These are phyloP conservation scores for Salvelinus fontinalis DNA, from an alignment of 2,113 vertebrate species.

Conservation along the genomic window DNA sequence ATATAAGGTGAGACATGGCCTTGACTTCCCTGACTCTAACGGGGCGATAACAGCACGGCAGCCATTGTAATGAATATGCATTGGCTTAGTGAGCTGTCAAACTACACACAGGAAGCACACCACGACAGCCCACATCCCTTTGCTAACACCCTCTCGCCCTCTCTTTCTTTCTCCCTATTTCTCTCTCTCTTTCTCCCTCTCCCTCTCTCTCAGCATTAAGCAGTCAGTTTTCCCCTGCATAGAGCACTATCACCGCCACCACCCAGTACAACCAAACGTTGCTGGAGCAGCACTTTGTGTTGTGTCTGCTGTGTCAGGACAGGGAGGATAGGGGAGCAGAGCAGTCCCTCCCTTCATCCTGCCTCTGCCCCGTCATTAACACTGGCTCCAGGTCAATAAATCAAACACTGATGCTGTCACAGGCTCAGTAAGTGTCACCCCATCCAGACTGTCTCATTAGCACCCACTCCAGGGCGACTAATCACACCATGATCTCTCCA, in stretches of 20 bases:
- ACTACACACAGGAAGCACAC: constrained; percentile 48
- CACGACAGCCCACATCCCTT: constrained; percentile 42
- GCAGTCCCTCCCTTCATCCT: not conserved
- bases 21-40: not conserved
- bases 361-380: constrained; percentile 61
- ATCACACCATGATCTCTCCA: constrained; percentile 49
- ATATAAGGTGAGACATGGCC: not conserved
- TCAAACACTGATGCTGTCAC: constrained; percentile 55
- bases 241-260: constrained; percentile 33
- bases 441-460: constrained; percentile 51
- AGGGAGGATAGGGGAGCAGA: not conserved
- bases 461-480: constrained; percentile 48
- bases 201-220: constrained; percentile 44
- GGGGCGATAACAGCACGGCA: not conserved
- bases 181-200: constrained; percentile 2
- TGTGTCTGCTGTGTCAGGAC: constrained; percentile 12
- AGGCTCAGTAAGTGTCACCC: constrained; percentile 43
- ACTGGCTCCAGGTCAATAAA: constrained; percentile 58
- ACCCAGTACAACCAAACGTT: constrained; percentile 16
- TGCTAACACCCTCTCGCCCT: constrained; percentile 40
- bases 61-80: constrained; percentile 45
- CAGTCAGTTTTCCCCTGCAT: constrained; percentile 32
- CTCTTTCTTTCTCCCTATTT: constrained; percentile 26
- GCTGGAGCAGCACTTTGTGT: constrained; percentile 18
- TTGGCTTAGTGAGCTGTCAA: constrained; percentile 30